Evolutionary conservation across 2,888 invertebrate genomes (phyloP), one percentile per base, ranked within the genome.

Genomic region (Lochmaea capreae): DNA sequence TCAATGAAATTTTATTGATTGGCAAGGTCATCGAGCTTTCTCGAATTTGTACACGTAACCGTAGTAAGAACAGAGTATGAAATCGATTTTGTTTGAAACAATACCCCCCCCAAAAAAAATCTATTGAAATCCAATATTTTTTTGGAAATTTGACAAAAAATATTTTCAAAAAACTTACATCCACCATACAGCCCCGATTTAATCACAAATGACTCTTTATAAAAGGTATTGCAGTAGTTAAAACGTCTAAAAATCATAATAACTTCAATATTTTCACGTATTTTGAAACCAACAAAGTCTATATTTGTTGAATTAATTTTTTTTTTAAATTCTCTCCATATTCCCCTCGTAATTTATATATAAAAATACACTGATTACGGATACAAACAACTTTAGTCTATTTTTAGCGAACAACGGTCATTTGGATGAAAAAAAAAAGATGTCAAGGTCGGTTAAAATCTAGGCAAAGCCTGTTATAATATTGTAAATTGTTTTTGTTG

Each of bases 361-460:
- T 46, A n/a, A 49, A 49, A 49, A 49, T 49, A 49, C 8, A n/a
- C 14, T 2, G n/a, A 49, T 49, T 49, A 49, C 49, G 49, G 49
- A 49, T 49, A n/a, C n/a, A 49, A 49, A 49, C n/a, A 63, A 63
- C 43, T 42, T 33, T 22, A 39, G 16, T 63, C 63, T 63, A 63
- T 63, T 63, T 63, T 42, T 63, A 63, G 39, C 9, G 57, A 16
- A 10, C 57, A 63, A 63, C 63, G 63, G 18, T 26, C 26, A 5
- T n/a, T 12, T 49, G 22, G n/a, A 52, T 22, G 2, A 16, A 65
- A 11, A 46, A 65, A 65, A 65, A 52, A 65, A 65, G 22, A 49
- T 65, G 65, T 65, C 65, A 65, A 65, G 65, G 65, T 54, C 65
- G 65, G 65, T 65, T 65, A 43, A 65, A 63, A 65, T 16, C 52